Conservation (phyloP, 1,140 invertebrate species). For the Drosophila malerkotliana region DNA sequence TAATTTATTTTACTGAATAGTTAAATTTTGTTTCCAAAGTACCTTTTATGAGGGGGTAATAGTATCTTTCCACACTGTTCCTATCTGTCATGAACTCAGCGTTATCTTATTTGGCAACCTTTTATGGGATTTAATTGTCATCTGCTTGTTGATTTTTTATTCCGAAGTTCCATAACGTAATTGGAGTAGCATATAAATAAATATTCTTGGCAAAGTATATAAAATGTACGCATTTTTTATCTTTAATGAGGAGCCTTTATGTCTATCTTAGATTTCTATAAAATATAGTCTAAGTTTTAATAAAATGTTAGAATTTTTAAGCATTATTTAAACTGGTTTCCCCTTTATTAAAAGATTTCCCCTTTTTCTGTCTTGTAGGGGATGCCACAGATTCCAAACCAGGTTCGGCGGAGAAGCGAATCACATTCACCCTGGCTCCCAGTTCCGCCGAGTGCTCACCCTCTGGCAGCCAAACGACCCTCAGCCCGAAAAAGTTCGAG, state of each 20-base stretch:
- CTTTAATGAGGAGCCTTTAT: no score
- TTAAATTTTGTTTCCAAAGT: no score
- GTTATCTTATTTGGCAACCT: slow-evolving; percentile 38
- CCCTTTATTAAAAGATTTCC: not conserved
- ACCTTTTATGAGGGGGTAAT: slow-evolving; percentile 1
- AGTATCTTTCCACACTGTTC: slow-evolving; percentile 31
- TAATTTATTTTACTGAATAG: no score
- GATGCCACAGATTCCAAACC: slow-evolving; percentile 59
- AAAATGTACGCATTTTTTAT: not conserved
- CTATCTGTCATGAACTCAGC: slow-evolving; percentile 38
- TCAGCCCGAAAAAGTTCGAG: slow-evolving; percentile 74
- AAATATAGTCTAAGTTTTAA: no score
- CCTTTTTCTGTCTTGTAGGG: not conserved
- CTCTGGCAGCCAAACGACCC: slow-evolving; percentile 65
- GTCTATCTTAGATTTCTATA: no score
- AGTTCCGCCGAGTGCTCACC: slow-evolving; percentile 66
- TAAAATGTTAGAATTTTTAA: no score
- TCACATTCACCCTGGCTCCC: slow-evolving; percentile 71
- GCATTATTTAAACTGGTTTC: no score
- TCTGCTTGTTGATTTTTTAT: slow-evolving; percentile 6
- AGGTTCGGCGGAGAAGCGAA: slow-evolving; percentile 61
- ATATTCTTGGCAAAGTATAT: not conserved
- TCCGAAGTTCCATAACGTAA: not conserved
- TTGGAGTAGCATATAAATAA: not conserved
- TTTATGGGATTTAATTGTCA: slow-evolving; percentile 28